A percentile compares a stretch with the other conserved stretches of the same genome.
Evolutionary conservation across 2,888 invertebrate species (phyloP).

Genomic region (Isoperla grammatica): DNA sequence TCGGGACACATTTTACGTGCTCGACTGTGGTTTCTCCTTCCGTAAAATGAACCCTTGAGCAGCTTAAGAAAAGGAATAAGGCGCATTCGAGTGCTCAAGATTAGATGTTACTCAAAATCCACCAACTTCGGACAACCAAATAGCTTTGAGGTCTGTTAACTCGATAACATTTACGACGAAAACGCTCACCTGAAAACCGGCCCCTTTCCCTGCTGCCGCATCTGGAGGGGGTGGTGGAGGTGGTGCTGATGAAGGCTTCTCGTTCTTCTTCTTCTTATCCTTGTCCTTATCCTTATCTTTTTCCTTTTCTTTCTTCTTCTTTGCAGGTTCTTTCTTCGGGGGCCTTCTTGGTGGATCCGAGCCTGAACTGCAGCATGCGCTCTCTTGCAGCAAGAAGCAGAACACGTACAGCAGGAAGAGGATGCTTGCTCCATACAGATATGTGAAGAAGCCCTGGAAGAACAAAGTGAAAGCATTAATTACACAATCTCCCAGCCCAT

Average conservation of each 20-base stretch:
- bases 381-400: slow-evolving; percentile 90
- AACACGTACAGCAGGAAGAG: slow-evolving; percentile 89
- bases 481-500: no score
- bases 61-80: no score
- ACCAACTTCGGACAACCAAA: no score
- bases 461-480: no score
- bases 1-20: no score
- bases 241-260: slow-evolving; percentile 47
- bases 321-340: slow-evolving; percentile 23
- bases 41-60: no score
- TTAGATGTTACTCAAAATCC: no score
- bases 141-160: no score
- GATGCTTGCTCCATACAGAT: slow-evolving; percentile 88
- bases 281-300: slow-evolving; percentile 50
- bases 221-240: slow-evolving; percentile 22
- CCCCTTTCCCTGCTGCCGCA: slow-evolving; percentile 22
- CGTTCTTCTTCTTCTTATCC: slow-evolving; percentile 47
- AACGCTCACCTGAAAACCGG: slow-evolving; percentile 53
- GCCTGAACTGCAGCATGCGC: slow-evolving; percentile 71
- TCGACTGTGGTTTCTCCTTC: no score
- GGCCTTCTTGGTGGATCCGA: slow-evolving; percentile 55
- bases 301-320: slow-evolving; percentile 48
- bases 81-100: no score
- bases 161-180: background rate
- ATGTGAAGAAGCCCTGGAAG: slow-evolving; percentile 79